Evolutionary conservation across 2,888 invertebrate genomes (phyloP), one percentile per base, ranked within the genome.

Genomic region (Drosophila histrio): DNA sequence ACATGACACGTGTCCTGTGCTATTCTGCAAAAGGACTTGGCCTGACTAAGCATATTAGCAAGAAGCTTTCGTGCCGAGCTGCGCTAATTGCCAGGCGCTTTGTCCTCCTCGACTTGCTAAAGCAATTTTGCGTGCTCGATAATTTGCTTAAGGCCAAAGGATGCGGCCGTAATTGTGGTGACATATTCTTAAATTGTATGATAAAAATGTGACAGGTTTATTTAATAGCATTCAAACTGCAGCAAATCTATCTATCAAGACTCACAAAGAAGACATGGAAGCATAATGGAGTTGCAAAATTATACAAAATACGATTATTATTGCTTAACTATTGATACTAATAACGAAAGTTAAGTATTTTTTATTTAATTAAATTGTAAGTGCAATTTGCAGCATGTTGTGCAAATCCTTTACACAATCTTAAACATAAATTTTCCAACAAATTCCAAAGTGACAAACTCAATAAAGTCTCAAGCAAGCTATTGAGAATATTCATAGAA

Each of bases 71-170:
- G 66, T 77, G 69, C 64, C 59, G 56, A 57, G 64, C 44, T 34
- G 50, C 86, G 83, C 83, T 81, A 81, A 81, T 81, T 81, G 87
- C 82, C 87, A 82, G 64, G 34, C 72, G 76, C 81, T 82, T 87
- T 81, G 81, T 87, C 62, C 60, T 72, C 57, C 59, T 66, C 66
- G 38, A 72, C 69, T 62, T 66, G 62, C 72, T 67, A 78, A 85
- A 69, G 66, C 82, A 69, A 87, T 87, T 81, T 79, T 64, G 60
- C 72, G 32, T 82, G 71, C 86, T 79, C 72, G 72, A 81, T 81
- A 87, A 81, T 85, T 81, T 81, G 76, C 85, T 85, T 85, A 87
- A 38, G 58, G 64, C 82, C 26, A 73, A 69, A 67, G 57, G 58
- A 74, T 64, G 60, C 46, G 43, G 21, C 50, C 17, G 21, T 67